These are phyloP conservation scores for Anhinga anhinga DNA, from an alignment of 2,113 vertebrate species.

Conservation along the genomic window DNA sequence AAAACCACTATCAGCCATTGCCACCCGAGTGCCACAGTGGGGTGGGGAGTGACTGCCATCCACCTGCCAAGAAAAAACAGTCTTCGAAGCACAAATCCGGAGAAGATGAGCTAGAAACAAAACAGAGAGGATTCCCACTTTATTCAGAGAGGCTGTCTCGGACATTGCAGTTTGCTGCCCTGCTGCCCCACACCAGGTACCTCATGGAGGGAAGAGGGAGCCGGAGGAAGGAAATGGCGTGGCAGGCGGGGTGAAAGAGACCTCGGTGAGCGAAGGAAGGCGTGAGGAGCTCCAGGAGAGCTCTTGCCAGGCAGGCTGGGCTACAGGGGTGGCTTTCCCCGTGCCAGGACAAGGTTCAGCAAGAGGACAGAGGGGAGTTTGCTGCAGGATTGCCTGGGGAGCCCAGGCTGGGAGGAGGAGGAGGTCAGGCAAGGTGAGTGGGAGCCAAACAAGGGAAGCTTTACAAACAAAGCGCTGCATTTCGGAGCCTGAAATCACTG, in stretches of 20 bases:
- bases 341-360: background rate
- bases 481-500: slow-evolving; percentile 3
- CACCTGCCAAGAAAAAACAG: background rate
- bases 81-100: background rate
- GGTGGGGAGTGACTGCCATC: background rate
- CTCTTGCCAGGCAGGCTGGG: background rate
- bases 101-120: background rate
- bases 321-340: background rate
- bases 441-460: slow-evolving; percentile 39
- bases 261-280: fast-evolving
- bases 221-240: background rate
- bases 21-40: fast-evolving
- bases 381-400: background rate
- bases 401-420: background rate
- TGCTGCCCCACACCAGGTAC: background rate
- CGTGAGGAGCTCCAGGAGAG: background rate
- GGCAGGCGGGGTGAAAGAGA: background rate
- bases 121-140: background rate
- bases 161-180: background rate
- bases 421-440: slow-evolving; percentile 13
- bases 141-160: background rate
- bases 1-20: background rate
- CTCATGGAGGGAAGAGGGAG: background rate
- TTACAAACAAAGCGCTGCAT: slow-evolving; percentile 30
- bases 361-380: background rate